These are phyloP conservation scores for Rhogogaster chlorosoma DNA, from an alignment of 2,888 invertebrate genomes.

Conservation along the genomic window DNA sequence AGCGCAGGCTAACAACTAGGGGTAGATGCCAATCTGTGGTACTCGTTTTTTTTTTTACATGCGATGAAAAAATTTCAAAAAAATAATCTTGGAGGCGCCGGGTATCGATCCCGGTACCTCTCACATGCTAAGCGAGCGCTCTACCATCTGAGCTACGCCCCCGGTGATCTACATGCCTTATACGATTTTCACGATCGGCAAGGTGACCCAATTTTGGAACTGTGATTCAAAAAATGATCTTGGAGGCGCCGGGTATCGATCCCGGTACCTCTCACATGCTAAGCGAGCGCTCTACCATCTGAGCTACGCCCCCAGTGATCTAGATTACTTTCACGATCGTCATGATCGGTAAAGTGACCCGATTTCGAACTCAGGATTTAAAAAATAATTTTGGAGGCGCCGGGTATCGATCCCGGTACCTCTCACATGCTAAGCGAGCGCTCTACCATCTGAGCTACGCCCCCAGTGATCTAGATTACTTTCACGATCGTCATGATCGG, in stretches of 20 bases:
- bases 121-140: constrained; percentile 77
- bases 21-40: neutral
- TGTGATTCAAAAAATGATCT: constrained; percentile 52
- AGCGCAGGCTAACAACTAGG: neutral
- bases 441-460: constrained; percentile 49
- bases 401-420: constrained; percentile 73
- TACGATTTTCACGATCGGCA: neutral
- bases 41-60: neutral
- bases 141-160: constrained; percentile 76
- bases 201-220: neutral
- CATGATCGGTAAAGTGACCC: constrained; percentile 5
- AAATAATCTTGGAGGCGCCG: constrained; percentile 69
- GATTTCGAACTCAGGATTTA: neutral
- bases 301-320: constrained; percentile 72
- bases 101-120: constrained; percentile 76
- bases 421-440: constrained; percentile 77
- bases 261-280: constrained; percentile 75
- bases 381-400: constrained; percentile 53
- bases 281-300: constrained; percentile 77
- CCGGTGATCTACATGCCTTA: constrained; percentile 57
- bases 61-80: neutral
- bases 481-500: neutral
- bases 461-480: constrained; percentile 14
- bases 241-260: constrained; percentile 67
- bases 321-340: neutral